These are phyloP conservation scores for Drosophila athabasca DNA, from an alignment of 1,140 invertebrate genomes.

Conservation along the genomic window DNA sequence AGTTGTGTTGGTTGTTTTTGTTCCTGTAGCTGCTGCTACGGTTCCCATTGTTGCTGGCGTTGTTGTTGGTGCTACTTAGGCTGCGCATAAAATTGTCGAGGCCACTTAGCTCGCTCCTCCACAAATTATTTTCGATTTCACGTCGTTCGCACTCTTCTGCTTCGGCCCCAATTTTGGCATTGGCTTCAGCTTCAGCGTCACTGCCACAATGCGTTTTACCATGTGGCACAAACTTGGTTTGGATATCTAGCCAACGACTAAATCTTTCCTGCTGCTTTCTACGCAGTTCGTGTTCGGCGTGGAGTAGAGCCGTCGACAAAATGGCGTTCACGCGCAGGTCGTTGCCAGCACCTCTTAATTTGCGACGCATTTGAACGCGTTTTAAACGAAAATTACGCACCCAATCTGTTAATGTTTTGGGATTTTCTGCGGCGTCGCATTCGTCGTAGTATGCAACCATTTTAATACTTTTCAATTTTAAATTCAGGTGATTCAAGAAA, in stretches of 20 bases:
- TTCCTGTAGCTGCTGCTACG: constrained; percentile 25
- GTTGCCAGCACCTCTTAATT: constrained; percentile 64
- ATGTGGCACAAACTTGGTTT: constrained; percentile 67
- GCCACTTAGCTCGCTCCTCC: constrained; percentile 80
- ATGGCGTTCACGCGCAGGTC: constrained; percentile 79
- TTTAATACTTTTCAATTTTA: constrained; percentile 34
- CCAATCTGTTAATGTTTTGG: constrained; percentile 78
- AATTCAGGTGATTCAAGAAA: constrained; percentile 24
- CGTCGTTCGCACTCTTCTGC: constrained; percentile 65
- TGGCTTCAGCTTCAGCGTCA: constrained; percentile 33
- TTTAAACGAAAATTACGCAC: constrained; percentile 81
- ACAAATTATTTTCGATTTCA: constrained; percentile 71
- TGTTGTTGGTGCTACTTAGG: constrained; percentile 61
- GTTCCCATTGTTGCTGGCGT: constrained; percentile 5
- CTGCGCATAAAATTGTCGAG: constrained; percentile 80
- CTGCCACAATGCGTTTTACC: constrained; percentile 66
- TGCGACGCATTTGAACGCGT: constrained; percentile 82
- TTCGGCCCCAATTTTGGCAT: constrained; percentile 29
- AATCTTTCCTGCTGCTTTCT: constrained; percentile 81
- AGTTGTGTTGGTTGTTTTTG: constrained; percentile 45
- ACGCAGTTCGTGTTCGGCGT: constrained; percentile 77
- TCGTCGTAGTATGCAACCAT: constrained; percentile 68
- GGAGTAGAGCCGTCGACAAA: constrained; percentile 72
- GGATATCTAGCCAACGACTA: constrained; percentile 74
- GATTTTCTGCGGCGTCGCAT: constrained; percentile 52